Evolutionary conservation across 2,888 invertebrate genomes (phyloP), one percentile per base, ranked within the genome.

Genomic region (Aelia acuminata): DNA sequence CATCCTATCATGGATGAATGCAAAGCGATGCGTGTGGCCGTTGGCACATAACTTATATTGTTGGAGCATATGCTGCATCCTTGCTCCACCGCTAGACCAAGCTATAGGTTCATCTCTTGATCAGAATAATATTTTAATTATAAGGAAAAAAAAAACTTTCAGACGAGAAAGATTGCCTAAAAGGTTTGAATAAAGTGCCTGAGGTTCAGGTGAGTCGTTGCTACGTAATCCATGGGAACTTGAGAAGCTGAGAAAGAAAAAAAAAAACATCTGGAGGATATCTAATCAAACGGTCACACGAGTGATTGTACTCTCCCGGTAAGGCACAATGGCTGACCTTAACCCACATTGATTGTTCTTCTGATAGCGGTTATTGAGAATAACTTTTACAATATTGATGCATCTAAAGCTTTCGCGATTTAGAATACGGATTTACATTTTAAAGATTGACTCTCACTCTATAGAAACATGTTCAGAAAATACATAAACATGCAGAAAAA

Each of bases 1-100:
- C 80, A 80, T 47, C 43, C 43, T 43, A 80, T 80, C 80, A 80
- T 80, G 80, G 43, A 80, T 80, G 22, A 80, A 80, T 80, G 80
- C 80, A 80, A 80, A 80, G 11, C 80, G 43, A 80, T 80, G 80
- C 80, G 80, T 80, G 80, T 47, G 43, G 80, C 43, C 80, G 5
- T 43, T 47, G 80, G 80, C 43, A 80, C 80, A 80, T 35, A 80
- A 43, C 80, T 43, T 13, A 80, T 80, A 22, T 43, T n/a, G 3
- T 43, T n/a, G 3, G 3, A n/a, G 39, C 39, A 75, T 11, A 0
- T 20, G 7, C 22, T 39, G 75, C 75, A 75, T 39, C 8, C 10
- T 39, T 18, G 43, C 63, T 63, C 13, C 35, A 35, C 18, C 4
- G 15, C 1, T 35, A 1, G 31, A 70, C 35, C 31, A 18, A 4